Evolutionary conservation across 2,888 invertebrate species (phyloP).

Genomic region (Oeneis ivallda): DNA sequence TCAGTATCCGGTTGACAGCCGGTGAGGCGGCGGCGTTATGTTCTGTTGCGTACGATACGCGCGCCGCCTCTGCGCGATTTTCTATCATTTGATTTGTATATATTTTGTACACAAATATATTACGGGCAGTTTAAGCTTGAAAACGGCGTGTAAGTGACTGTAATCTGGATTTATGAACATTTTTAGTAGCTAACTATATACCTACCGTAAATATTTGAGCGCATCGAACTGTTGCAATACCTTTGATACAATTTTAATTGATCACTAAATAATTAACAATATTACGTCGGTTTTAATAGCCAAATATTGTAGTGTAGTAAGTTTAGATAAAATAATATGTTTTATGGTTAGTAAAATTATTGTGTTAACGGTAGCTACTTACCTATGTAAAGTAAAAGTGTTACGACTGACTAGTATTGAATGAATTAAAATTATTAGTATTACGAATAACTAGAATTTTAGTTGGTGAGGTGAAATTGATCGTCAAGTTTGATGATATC

Average conservation of each 20-base stretch:
- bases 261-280: slow-evolving; percentile 37
- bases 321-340: slow-evolving; percentile 17
- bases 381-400: slow-evolving; percentile 44
- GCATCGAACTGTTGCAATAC: slow-evolving; percentile 49
- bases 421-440: slow-evolving; percentile 42
- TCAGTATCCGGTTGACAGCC: slow-evolving; percentile 81
- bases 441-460: slow-evolving; percentile 32
- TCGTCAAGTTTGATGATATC: slow-evolving; percentile 59
- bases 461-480: slow-evolving; percentile 53
- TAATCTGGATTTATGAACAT: slow-evolving; percentile 29
- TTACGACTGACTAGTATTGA: slow-evolving; percentile 45
- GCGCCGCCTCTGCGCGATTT: slow-evolving; percentile 78
- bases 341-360: slow-evolving; percentile 23
- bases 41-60: slow-evolving; percentile 55
- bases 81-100: slow-evolving; percentile 68
- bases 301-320: slow-evolving; percentile 38
- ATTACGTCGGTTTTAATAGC: slow-evolving; percentile 37
- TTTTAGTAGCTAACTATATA: slow-evolving; percentile 24
- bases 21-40: slow-evolving; percentile 76
- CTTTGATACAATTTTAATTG: slow-evolving; percentile 61
- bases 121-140: slow-evolving; percentile 52
- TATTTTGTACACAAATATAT: slow-evolving; percentile 61
- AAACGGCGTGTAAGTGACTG: slow-evolving; percentile 46
- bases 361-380: slow-evolving; percentile 29
- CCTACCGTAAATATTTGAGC: slow-evolving; percentile 37